Conservation (phyloP, 2,888 invertebrate genomes). For the Megalurothrips usitatus region DNA sequence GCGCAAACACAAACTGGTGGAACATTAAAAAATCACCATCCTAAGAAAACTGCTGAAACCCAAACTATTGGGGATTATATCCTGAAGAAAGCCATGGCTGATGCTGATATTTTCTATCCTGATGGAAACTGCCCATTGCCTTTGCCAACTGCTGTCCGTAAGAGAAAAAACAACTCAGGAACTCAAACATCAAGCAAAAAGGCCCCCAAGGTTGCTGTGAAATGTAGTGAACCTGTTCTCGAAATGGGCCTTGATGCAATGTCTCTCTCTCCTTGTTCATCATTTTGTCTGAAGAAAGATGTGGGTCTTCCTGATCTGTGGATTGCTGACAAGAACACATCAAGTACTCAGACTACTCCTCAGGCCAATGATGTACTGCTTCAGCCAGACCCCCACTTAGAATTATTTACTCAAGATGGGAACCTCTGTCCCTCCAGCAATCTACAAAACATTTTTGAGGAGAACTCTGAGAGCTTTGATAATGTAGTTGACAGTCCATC, state of each 20-base stretch:
- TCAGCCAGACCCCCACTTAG: slow-evolving; percentile 40
- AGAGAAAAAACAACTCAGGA: background rate
- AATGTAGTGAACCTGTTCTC: slow-evolving; percentile 29
- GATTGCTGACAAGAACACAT: slow-evolving; percentile 44
- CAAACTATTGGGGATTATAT: slow-evolving; percentile 47
- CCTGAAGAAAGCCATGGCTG: slow-evolving; percentile 39
- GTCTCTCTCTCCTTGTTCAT: background rate
- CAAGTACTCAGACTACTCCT: slow-evolving; percentile 46
- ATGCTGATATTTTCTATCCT: slow-evolving; percentile 35
- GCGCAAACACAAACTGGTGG: slow-evolving; percentile 45
- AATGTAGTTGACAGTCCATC: slow-evolving; percentile 7
- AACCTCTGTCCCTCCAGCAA: slow-evolving; percentile 39
- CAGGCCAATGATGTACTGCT: slow-evolving; percentile 44
- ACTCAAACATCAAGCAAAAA: background rate
- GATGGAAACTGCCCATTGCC: background rate
- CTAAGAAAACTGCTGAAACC: slow-evolving; percentile 44
- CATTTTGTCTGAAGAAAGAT: slow-evolving; percentile 30
- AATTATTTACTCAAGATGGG: slow-evolving; percentile 36
- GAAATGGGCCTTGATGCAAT: background rate
- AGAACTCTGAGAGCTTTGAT: slow-evolving; percentile 32
- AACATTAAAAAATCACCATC: slow-evolving; percentile 34
- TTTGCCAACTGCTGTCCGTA: background rate
- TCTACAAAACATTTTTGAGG: slow-evolving; percentile 34
- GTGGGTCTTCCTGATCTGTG: slow-evolving; percentile 43
- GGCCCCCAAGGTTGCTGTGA: slow-evolving; percentile 33